These are phyloP conservation scores for Brachyptera putata DNA, from an alignment of 2,888 invertebrate genomes.

Conservation along the genomic window DNA sequence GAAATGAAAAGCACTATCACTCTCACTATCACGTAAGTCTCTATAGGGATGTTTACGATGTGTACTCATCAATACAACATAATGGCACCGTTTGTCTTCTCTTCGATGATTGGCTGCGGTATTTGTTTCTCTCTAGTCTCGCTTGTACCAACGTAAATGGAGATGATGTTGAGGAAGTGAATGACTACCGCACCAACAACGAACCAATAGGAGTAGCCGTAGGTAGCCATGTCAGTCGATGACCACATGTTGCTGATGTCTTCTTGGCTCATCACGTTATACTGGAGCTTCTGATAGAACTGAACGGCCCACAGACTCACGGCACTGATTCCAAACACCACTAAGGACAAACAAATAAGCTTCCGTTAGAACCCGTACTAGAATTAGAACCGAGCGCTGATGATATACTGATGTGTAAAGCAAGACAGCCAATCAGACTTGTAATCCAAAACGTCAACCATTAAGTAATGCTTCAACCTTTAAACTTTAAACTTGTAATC, in stretches of 20 bases:
- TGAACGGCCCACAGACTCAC: slow-evolving; percentile 79
- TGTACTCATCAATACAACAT: slow-evolving; percentile 78
- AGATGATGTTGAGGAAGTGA: slow-evolving; percentile 67
- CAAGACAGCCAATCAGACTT: too few species aligned
- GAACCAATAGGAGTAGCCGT: slow-evolving; percentile 87
- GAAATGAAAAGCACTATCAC: too few species aligned
- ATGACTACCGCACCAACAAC: slow-evolving; percentile 66
- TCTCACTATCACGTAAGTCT: too few species aligned
- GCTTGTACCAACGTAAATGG: slow-evolving; percentile 68
- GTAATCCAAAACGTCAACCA: too few species aligned
- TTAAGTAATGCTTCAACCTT: too few species aligned
- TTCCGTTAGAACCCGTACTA: not conserved
- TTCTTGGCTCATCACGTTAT: slow-evolving; percentile 76
- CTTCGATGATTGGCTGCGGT: slow-evolving; percentile 65
- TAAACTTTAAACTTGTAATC: too few species aligned
- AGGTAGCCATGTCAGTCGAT: slow-evolving; percentile 71
- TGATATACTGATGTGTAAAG: too few species aligned
- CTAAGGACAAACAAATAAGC: slow-evolving; percentile 47
- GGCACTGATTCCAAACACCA: slow-evolving; percentile 68
- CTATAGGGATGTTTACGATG: too few species aligned
- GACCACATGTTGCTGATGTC: slow-evolving; percentile 78
- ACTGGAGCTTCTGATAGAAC: slow-evolving; percentile 72
- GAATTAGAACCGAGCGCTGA: too few species aligned
- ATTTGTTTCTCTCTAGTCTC: slow-evolving; percentile 61
- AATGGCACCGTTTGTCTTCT: slow-evolving; percentile 78